Percentiles rank a stretch among this genome's conserved stretches.
Conservation (phyloP, 2,113 vertebrate species). For the Melanerpes aurifrons region DNA sequence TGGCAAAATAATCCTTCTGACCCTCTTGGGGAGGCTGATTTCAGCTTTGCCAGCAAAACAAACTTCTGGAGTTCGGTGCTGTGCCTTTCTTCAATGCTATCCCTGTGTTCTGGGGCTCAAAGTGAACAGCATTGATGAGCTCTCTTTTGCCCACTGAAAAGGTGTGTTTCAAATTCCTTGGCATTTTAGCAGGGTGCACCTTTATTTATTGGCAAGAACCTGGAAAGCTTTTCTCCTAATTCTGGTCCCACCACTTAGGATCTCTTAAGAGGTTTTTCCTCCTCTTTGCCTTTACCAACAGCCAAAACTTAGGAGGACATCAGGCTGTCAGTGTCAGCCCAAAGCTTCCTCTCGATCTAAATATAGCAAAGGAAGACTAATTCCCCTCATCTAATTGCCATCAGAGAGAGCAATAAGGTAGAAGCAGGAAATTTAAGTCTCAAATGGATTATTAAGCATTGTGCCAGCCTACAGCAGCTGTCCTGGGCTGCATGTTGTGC, state of each 20-base stretch:
- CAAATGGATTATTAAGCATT: neutral
- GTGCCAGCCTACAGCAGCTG: neutral
- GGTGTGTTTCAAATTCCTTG: neutral
- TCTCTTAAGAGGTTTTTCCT: neutral
- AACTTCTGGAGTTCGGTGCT: neutral
- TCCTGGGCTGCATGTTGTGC: neutral
- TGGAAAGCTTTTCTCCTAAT: neutral
- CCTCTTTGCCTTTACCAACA: neutral
- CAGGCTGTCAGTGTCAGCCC: neutral
- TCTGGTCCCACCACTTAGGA: neutral
- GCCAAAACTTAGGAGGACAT: neutral
- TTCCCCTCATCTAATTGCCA: neutral
- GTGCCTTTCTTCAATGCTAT: neutral
- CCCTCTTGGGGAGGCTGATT: neutral
- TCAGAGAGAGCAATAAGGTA: neutral
- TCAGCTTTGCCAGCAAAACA: neutral
- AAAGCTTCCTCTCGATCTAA: neutral
- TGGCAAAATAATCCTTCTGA: neutral
- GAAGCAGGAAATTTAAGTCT: neutral
- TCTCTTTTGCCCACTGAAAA: neutral
- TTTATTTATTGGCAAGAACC: neutral
- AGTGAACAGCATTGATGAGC: neutral
- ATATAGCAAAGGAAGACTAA: neutral
- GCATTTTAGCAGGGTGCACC: accelerated
- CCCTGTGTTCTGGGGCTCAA: neutral